Conservation (phyloP, 2,888 invertebrate species). For the Taphrorychus bicolor region DNA sequence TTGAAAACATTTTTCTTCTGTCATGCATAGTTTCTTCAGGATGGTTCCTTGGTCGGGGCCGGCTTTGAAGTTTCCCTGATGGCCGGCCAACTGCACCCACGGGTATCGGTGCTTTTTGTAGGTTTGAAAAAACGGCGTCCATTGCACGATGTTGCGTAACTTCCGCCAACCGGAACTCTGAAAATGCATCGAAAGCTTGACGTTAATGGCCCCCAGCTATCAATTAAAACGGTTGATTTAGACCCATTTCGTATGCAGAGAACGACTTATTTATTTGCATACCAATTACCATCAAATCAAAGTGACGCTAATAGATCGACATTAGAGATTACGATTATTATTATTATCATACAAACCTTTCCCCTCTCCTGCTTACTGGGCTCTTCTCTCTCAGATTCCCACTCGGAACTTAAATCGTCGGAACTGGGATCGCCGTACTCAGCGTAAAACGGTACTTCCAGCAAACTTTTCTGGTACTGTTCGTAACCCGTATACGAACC, state of each 20-base stretch:
- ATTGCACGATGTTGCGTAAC: conserved; percentile 91
- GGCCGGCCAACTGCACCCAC: conserved; percentile 96
- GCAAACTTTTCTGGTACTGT: conserved; percentile 78
- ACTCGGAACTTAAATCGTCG: conserved; percentile 90
- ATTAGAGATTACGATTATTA: background rate
- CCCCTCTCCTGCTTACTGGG: conserved; percentile 14
- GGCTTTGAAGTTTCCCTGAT: conserved; percentile 94
- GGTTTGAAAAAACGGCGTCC: conserved; percentile 97
- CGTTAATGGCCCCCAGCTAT: background rate
- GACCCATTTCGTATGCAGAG: conserved; percentile 9
- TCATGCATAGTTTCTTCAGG: conserved; percentile 88
- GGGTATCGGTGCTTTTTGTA: conserved; percentile 96
- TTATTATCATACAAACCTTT: conserved; percentile 33
- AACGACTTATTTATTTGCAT: conserved; percentile 10
- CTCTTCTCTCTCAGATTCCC: conserved; percentile 68
- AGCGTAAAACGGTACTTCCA: conserved; percentile 73
- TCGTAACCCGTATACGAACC: conserved; percentile 67
- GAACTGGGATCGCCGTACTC: conserved; percentile 92
- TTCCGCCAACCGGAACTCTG: conserved; percentile 95
- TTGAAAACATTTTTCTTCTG: conserved; percentile 89
- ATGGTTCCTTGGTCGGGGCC: conserved; percentile 94
- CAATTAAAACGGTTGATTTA: background rate
- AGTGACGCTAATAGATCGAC: background rate
- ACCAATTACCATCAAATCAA: background rate
- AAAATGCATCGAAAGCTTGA: conserved; percentile 43